Conservation (phyloP, 2,797 vertebrate species). For the Coregonus suidteri region DNA sequence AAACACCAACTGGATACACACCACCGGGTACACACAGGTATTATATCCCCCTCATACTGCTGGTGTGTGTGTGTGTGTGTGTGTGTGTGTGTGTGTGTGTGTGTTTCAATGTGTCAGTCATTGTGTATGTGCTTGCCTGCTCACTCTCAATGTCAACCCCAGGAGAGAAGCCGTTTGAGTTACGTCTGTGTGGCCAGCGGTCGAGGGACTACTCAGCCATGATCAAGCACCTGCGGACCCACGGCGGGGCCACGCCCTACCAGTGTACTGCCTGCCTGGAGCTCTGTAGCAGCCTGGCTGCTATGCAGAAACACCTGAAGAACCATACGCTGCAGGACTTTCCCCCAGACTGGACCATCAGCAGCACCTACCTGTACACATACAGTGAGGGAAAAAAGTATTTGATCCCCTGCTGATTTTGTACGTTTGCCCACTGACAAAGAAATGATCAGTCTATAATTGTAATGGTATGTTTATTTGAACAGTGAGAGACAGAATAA, state of each 20-base stretch:
- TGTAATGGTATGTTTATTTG: no score
- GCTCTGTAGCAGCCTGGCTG: constrained; percentile 82
- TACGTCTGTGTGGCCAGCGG: constrained; percentile 83
- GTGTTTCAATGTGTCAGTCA: neutral
- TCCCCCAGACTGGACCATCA: constrained; percentile 84
- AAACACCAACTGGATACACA: constrained; percentile 88
- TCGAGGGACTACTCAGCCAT: constrained; percentile 89
- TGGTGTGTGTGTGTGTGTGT: neutral
- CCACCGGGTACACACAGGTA: constrained; percentile 86
- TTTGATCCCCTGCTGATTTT: no score
- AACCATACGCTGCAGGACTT: constrained; percentile 80
- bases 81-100: constrained; percentile 1
- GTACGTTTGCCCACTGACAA: no score
- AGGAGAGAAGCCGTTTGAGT: constrained; percentile 86
- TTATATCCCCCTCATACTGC: neutral
- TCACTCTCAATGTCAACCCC: neutral
- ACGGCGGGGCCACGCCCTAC: constrained; percentile 82
- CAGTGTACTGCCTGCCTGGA: constrained; percentile 83
- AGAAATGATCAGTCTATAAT: no score
- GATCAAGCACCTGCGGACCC: constrained; percentile 89
- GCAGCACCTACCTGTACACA: constrained; percentile 80
- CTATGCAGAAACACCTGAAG: constrained; percentile 87
- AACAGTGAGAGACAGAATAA: no score
- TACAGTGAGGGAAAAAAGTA: no score
- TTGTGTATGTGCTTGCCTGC: neutral